These are phyloP conservation scores for Alces alces DNA, from an alignment of 2,113 vertebrate genomes.

Conservation along the genomic window DNA sequence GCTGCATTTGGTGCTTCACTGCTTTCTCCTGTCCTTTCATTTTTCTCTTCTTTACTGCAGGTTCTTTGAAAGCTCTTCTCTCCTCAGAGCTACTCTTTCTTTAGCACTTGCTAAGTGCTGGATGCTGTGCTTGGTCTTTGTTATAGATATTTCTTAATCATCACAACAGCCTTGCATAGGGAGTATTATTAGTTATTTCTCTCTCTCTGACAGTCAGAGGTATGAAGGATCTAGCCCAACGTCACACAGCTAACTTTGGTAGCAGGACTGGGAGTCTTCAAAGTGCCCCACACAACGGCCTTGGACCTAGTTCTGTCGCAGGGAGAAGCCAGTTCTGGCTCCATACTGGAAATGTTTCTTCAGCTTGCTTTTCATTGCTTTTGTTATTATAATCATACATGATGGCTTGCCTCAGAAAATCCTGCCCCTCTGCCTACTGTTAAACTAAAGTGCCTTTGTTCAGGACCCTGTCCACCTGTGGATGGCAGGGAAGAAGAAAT, in stretches of 20 bases:
- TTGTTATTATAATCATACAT: background rate
- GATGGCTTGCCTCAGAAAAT: background rate
- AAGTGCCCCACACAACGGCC: fast-evolving
- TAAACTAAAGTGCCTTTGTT: background rate
- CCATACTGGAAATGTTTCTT: background rate
- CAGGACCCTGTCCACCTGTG: background rate
- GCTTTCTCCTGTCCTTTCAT: background rate
- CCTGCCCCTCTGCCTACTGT: background rate
- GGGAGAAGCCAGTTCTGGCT: background rate
- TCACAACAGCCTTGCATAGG: background rate
- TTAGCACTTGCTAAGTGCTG: background rate
- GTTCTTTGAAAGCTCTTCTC: background rate
- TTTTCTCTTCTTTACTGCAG: background rate
- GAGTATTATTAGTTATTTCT: background rate
- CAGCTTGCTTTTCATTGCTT: background rate
- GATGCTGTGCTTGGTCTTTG: background rate
- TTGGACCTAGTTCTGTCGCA: background rate
- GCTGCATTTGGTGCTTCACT: background rate
- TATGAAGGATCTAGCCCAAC: background rate
- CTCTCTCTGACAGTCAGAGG: background rate
- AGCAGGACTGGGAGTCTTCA: background rate
- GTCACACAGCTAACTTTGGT: background rate
- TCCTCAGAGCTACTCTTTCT: background rate
- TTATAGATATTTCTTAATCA: background rate
- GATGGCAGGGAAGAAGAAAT: background rate